Evolutionary conservation across 2,113 vertebrate genomes (phyloP).

Genomic region (Mobula hypostoma): DNA sequence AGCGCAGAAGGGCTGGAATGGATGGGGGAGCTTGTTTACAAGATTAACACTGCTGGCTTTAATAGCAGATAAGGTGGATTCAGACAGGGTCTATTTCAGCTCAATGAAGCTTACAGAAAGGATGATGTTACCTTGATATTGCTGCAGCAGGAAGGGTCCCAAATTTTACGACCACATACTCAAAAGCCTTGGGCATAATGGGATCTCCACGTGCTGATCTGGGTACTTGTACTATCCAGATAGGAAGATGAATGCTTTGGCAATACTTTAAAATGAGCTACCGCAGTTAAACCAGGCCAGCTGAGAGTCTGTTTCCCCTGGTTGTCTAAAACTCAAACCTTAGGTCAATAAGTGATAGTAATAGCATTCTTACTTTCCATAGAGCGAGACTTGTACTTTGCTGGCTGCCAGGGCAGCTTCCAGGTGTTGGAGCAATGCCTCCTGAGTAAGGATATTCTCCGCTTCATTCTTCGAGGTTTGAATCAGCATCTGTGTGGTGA

Average conservation of each 20-base stretch:
- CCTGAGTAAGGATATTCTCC: slow-evolving; percentile 79
- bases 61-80: background rate
- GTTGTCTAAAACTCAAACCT: background rate
- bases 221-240: background rate
- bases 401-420: slow-evolving; percentile 84
- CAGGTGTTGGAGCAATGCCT: slow-evolving; percentile 85
- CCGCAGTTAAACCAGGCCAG: background rate
- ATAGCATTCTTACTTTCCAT: slow-evolving; percentile 83
- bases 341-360: background rate
- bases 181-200: background rate
- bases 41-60: background rate
- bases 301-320: background rate
- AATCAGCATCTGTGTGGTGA: slow-evolving; percentile 93
- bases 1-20: background rate
- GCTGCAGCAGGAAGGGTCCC: background rate
- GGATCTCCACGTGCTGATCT: background rate
- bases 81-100: background rate
- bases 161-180: background rate
- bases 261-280: background rate
- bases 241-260: background rate
- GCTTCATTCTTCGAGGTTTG: slow-evolving; percentile 85
- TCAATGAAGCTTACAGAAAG: background rate
- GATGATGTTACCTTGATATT: background rate
- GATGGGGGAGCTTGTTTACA: background rate
- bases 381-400: slow-evolving; percentile 93